phyloP scores from a whole-genome alignment of 2,113 vertebrate species.

The pig (Sus scrofa) region T2T-Sscrofa CM000818.6:37272001-37272500 shows the following conservation, averaged over 20 bases:
- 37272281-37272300: slow-evolving; percentile 90
- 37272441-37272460: not conserved
- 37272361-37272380: no score
- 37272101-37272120: slow-evolving; percentile 82
- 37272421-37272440: not conserved
- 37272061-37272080: slow-evolving; percentile 63
- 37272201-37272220: slow-evolving; percentile 89
- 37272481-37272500: no score
- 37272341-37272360: no score
- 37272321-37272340: slow-evolving; percentile 96
- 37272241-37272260: slow-evolving; percentile 85
- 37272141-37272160: slow-evolving; percentile 83
- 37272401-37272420: not conserved
- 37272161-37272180: slow-evolving; percentile 87
- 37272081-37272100: slow-evolving; percentile 84
- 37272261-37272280: slow-evolving; percentile 88
- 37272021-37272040: no score
- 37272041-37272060: not conserved
- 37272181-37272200: slow-evolving; percentile 85
- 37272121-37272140: slow-evolving; percentile 84
- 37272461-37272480: not conserved
- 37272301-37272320: slow-evolving; percentile 91
- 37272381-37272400: no score
- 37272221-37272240: slow-evolving; percentile 91
- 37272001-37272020: no score